A percentile compares a stretch with the other conserved stretches of the same genome.
Conservation (phyloP, 2,888 invertebrate genomes). For the Agrotis ipsilon region DNA sequence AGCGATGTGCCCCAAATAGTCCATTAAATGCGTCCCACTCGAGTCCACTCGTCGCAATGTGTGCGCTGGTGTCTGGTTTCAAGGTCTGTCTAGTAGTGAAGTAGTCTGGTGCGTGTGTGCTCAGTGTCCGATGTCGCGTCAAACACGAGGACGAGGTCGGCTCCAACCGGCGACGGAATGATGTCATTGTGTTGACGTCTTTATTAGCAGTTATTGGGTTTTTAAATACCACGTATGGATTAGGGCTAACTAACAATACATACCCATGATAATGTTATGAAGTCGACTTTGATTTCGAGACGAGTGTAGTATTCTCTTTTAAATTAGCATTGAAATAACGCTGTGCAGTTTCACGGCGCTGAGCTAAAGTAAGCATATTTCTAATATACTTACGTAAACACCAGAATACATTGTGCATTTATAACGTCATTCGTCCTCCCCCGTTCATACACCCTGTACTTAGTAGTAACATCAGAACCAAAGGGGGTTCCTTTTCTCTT, state of each 20-base stretch:
- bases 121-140: slow-evolving; percentile 4
- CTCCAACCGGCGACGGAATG: background rate
- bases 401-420: too few species aligned
- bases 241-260: background rate
- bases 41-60: slow-evolving; percentile 14
- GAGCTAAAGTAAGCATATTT: too few species aligned
- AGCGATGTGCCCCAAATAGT: slow-evolving; percentile 19
- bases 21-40: slow-evolving; percentile 9
- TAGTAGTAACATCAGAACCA: too few species aligned
- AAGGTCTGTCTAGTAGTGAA: slow-evolving; percentile 18
- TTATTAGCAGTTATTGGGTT: background rate
- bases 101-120: slow-evolving; percentile 13
- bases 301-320: too few species aligned
- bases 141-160: background rate
- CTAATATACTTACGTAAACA: too few species aligned
- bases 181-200: background rate
- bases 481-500: too few species aligned
- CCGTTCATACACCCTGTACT: too few species aligned
- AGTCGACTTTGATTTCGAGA: too few species aligned
- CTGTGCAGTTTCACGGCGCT: too few species aligned
- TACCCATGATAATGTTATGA: too few species aligned
- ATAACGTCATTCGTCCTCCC: too few species aligned
- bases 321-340: too few species aligned
- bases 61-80: slow-evolving; percentile 39
- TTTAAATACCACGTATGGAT: background rate